Conservation (phyloP, 2,113 vertebrate species). For the Pipa parva region DNA sequence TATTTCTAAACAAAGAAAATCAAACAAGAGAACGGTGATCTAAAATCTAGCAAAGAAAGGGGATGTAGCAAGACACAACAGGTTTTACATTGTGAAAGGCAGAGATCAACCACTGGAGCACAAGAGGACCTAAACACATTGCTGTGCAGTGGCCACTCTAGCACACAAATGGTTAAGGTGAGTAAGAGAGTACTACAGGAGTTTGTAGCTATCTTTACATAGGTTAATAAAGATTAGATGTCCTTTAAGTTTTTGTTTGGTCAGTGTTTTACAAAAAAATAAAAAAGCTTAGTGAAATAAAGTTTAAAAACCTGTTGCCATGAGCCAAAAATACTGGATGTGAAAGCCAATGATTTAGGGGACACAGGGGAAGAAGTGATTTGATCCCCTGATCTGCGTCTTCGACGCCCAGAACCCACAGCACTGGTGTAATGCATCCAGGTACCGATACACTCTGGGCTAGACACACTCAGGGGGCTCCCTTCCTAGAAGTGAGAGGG, state of each 20-base stretch:
- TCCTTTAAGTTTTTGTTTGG: constrained; percentile 75
- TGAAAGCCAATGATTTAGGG: constrained; percentile 97
- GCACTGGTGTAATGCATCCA: constrained; percentile 93
- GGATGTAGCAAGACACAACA: background rate
- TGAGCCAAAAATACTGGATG: constrained; percentile 97
- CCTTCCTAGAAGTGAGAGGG: constrained; percentile 91
- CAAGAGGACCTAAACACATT: background rate
- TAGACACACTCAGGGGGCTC: constrained; percentile 95
- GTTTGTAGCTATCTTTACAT: constrained; percentile 7
- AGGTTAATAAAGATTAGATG: constrained; percentile 71
- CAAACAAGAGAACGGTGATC: background rate
- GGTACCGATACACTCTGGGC: constrained; percentile 91
- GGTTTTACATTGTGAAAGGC: background rate
- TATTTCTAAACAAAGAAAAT: background rate
- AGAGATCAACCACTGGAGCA: background rate
- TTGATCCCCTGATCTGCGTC: constrained; percentile 96
- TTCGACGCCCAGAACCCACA: constrained; percentile 93
- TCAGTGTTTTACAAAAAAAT: constrained; percentile 65
- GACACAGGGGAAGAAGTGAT: constrained; percentile 95
- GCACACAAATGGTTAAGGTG: background rate
- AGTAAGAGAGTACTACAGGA: background rate
- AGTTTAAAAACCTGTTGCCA: constrained; percentile 97
- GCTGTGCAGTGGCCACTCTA: background rate
- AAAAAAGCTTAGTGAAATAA: constrained; percentile 84
- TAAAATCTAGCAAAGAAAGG: background rate